These are phyloP conservation scores for Myotis vivesi DNA, from an alignment of 2,797 vertebrate species.

Conservation along the genomic window DNA sequence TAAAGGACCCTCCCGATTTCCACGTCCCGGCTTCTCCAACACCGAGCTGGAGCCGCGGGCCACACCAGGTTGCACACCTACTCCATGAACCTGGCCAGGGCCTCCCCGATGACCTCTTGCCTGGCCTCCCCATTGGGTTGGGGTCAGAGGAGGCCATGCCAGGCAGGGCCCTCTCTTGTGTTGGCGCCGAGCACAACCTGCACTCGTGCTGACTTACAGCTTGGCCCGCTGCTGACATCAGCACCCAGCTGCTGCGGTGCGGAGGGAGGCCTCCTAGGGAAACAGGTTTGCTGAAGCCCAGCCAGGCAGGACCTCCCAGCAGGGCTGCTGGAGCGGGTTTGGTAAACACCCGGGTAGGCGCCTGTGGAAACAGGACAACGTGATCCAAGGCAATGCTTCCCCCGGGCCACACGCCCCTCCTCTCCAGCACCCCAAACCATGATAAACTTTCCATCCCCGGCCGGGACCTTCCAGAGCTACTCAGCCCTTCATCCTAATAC, in stretches of 20 bases:
- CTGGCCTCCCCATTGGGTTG: background rate
- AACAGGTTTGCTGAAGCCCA: constrained; percentile 46
- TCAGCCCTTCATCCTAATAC: background rate
- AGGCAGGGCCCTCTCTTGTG: constrained; percentile 57
- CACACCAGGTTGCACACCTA: background rate
- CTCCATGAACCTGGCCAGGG: background rate
- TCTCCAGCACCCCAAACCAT: background rate
- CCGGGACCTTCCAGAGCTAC: background rate
- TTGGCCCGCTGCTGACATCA: constrained; percentile 52
- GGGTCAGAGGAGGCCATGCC: constrained; percentile 17
- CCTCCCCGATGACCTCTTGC: background rate
- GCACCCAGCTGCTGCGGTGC: constrained; percentile 36
- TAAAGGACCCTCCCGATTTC: background rate
- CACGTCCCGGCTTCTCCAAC: background rate
- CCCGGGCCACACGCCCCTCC: background rate
- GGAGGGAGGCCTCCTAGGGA: constrained; percentile 27
- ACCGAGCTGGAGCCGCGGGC: background rate
- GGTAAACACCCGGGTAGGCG: background rate
- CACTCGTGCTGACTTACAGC: constrained; percentile 54
- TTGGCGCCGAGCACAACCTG: constrained; percentile 37
- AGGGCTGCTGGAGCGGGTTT: background rate
- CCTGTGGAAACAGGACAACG: background rate
- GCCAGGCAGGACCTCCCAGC: constrained; percentile 25
- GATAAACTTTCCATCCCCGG: background rate
- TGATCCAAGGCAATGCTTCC: background rate